These are phyloP conservation scores for Eristalinus aeneus DNA, from an alignment of 2,888 invertebrate species.

Conservation along the genomic window DNA sequence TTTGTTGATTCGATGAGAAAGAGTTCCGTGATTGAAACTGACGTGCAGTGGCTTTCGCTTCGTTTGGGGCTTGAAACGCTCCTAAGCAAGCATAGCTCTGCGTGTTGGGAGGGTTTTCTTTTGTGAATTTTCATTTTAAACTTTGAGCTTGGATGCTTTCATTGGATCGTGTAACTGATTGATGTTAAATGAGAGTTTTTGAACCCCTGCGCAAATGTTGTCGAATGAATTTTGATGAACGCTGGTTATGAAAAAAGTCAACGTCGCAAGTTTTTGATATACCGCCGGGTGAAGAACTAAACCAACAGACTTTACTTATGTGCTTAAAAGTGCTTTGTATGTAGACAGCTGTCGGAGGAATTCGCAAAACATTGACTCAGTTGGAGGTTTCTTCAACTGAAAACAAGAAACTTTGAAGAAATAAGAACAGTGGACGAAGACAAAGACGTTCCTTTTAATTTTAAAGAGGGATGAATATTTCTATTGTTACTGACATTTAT, in stretches of 20 bases:
- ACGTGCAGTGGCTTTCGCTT: slow-evolving; percentile 12
- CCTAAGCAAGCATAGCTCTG: not conserved
- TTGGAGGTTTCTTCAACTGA: too few species aligned
- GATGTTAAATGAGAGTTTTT: not conserved
- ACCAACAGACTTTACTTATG: too few species aligned
- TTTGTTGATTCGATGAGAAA: slow-evolving; percentile 10
- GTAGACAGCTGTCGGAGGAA: too few species aligned
- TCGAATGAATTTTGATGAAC: not conserved
- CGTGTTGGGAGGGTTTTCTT: not conserved
- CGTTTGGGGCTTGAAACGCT: not conserved
- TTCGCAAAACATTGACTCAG: too few species aligned
- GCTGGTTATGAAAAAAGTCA: not conserved
- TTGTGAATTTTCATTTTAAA: not conserved
- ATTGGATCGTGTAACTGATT: not conserved
- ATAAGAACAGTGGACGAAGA: too few species aligned
- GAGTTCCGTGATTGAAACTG: not conserved
- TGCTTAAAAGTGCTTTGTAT: too few species aligned
- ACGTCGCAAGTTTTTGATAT: not conserved
- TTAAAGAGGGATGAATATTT: too few species aligned
- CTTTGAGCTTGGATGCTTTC: not conserved
- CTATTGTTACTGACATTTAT: too few species aligned
- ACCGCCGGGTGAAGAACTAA: not conserved
- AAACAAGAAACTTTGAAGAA: too few species aligned
- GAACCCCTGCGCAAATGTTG: not conserved
- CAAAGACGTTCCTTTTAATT: too few species aligned